Percentiles rank a stretch among this genome's conserved stretches.
phyloP scores from a whole-genome alignment of 2,888 invertebrate genomes.

The Ferrisia virgata region DNA sequence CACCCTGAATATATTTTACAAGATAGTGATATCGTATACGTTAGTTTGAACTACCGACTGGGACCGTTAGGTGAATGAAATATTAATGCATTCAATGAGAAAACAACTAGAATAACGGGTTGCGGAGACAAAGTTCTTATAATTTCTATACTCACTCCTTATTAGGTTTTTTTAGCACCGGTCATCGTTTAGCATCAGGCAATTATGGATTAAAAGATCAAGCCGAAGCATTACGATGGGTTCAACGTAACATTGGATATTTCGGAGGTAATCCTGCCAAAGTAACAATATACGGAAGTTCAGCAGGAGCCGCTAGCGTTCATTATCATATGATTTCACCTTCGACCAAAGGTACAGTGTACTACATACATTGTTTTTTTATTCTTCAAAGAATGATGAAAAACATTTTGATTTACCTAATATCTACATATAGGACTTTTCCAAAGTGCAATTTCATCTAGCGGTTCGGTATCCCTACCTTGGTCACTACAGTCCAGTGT shows the following conservation, averaged over 20 bases:
- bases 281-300: background rate
- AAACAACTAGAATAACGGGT: background rate
- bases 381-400: too few species aligned
- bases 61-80: background rate
- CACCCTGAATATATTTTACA: background rate
- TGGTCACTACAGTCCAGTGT: too few species aligned
- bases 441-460: too few species aligned
- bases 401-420: too few species aligned
- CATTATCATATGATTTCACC: background rate
- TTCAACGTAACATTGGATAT: background rate
- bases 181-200: background rate
- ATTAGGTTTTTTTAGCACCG: background rate
- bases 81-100: background rate
- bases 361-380: too few species aligned
- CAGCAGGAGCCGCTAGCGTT: background rate
- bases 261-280: background rate
- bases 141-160: too few species aligned
- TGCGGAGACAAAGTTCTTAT: background rate
- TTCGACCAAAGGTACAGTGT: background rate
- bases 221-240: background rate
- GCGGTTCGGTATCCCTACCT: too few species aligned
- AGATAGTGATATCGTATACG: background rate
- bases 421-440: too few species aligned
- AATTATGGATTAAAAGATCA: background rate
- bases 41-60: background rate